Conservation (phyloP, 2,888 invertebrate species). For the Cybosia mesomella region DNA sequence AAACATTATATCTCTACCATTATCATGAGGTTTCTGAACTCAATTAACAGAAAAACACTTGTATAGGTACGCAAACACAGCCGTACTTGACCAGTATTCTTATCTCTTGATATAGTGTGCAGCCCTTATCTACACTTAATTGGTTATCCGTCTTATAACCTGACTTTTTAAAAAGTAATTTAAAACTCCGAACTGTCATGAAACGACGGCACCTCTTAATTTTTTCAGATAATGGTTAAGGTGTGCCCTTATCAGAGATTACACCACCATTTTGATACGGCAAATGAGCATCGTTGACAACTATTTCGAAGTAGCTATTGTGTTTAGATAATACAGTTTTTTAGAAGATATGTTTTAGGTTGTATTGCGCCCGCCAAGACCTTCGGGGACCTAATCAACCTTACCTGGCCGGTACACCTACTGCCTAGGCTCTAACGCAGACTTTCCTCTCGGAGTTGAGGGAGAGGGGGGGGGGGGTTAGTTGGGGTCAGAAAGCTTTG, state of each 20-base stretch:
- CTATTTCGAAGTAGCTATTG: constrained; percentile 22
- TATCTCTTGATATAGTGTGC: constrained; percentile 70
- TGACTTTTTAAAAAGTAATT: constrained; percentile 48
- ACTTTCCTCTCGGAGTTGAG: background rate
- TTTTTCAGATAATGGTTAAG: constrained; percentile 62
- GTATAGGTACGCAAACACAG: constrained; percentile 42
- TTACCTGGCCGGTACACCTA: background rate
- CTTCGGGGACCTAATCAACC: too few species aligned
- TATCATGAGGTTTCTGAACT: background rate
- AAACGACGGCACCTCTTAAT: constrained; percentile 43
- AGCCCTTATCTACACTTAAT: constrained; percentile 79
- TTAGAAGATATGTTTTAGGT: background rate
- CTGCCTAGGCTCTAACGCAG: background rate
- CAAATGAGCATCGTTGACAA: constrained; percentile 38
- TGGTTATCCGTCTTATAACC: constrained; percentile 62
- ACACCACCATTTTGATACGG: constrained; percentile 42
- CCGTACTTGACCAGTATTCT: constrained; percentile 61
- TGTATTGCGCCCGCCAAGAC: background rate
- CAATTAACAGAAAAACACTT: constrained; percentile 25
- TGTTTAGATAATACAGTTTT: background rate
- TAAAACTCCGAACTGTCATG: constrained; percentile 21
- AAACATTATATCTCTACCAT: background rate
- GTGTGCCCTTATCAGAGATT: constrained; percentile 72
- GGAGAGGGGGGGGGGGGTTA: too few species aligned
- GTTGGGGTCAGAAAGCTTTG: too few species aligned